Percentiles rank a stretch among this genome's conserved stretches.
These are phyloP conservation scores for Alosa alosa DNA, from an alignment of 2,113 vertebrate species.

Conservation along the genomic window DNA sequence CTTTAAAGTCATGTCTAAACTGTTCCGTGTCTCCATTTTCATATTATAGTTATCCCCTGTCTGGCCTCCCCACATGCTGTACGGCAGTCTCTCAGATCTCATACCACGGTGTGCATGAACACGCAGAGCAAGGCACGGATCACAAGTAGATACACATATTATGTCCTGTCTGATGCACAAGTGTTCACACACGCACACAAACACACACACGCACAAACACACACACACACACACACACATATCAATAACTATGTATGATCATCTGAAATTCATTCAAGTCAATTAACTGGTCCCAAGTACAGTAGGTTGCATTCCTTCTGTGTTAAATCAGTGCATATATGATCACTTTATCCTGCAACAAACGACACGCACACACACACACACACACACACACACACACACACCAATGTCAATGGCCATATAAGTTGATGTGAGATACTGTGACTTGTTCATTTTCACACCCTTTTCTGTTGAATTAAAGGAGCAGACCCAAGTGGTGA, in stretches of 20 bases:
- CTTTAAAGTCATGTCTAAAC: conserved; percentile 7
- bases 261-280: neutral
- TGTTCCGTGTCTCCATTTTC: neutral
- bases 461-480: neutral
- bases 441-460: neutral
- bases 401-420: neutral
- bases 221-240: neutral
- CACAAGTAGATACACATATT: neutral
- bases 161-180: neutral
- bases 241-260: neutral
- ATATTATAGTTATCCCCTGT: neutral
- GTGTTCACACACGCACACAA: neutral
- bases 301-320: neutral
- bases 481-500: neutral
- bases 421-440: neutral
- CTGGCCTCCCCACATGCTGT: neutral
- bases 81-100: neutral
- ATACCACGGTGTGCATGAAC: neutral
- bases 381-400: neutral
- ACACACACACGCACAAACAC: neutral
- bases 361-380: neutral
- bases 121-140: neutral
- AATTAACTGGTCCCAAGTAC: neutral
- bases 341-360: neutral
- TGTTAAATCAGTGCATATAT: neutral